Conservation (phyloP, 2,797 vertebrate species). For the Ctenosaura bakeri region DNA sequence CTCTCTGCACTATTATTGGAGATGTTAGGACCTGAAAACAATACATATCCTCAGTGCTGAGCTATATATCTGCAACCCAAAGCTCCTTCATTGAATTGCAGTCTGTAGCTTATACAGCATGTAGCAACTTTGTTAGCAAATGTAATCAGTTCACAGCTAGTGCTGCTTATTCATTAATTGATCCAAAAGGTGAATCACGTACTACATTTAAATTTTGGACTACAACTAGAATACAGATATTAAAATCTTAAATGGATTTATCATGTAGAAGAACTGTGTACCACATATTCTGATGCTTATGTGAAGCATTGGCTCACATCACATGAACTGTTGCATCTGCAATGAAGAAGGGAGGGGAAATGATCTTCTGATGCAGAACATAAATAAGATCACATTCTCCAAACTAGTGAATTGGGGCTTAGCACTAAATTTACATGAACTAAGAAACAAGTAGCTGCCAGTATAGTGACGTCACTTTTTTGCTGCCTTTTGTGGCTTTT, state of each 20-base stretch:
- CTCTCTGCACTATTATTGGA: background rate
- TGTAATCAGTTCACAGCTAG: constrained; percentile 39
- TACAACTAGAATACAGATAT: constrained; percentile 26
- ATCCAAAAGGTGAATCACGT: constrained; percentile 60
- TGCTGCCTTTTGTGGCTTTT: too few relatives aligned
- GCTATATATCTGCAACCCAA: background rate
- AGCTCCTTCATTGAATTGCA: too few relatives aligned
- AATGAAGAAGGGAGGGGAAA: background rate
- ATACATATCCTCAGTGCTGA: background rate
- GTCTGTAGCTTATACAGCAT: background rate
- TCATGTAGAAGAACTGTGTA: background rate
- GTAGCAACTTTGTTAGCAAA: constrained; percentile 44
- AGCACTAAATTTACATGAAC: background rate
- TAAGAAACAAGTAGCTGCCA: background rate
- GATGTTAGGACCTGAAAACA: background rate
- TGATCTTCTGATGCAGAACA: background rate
- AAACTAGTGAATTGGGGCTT: background rate
- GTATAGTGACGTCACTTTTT: background rate
- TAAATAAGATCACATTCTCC: too few relatives aligned
- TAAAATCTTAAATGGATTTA: background rate
- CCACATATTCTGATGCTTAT: background rate
- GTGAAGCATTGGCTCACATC: background rate
- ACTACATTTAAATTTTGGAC: constrained; percentile 55
- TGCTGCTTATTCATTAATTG: constrained; percentile 45
- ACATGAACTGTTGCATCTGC: background rate